phyloP scores from a whole-genome alignment of 2,113 vertebrate species.

The Mormyrus iriodes region DNA sequence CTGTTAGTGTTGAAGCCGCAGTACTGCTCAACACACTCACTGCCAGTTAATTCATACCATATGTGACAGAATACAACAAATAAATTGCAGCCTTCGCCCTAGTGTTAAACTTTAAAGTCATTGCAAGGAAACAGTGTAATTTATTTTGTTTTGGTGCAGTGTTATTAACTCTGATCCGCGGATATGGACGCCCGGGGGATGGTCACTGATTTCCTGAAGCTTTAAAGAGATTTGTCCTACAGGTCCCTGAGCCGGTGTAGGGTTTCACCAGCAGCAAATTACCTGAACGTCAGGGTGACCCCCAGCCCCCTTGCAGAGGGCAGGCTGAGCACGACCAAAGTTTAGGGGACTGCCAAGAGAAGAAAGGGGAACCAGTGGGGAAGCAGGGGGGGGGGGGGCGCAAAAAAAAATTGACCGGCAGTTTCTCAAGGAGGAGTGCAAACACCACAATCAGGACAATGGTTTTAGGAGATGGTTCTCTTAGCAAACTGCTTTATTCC shows the following conservation, averaged over 20 bases:
- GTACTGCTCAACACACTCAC: conserved; percentile 60
- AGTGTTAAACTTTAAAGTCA: conserved; percentile 24
- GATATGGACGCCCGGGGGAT: conserved; percentile 54
- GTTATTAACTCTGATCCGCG: conserved; percentile 25
- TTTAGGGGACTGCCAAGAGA: not conserved
- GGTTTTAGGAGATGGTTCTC: conserved; percentile 52
- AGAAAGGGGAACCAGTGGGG: not conserved
- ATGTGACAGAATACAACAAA: conserved; percentile 57
- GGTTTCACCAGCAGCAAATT: conserved; percentile 66
- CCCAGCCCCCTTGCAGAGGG: conserved; percentile 26
- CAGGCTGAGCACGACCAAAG: not conserved
- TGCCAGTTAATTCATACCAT: conserved; percentile 61
- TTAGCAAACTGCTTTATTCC: conserved; percentile 20
- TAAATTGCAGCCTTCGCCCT: conserved; percentile 41
- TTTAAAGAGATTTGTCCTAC: conserved; percentile 56
- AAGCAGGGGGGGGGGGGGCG: conserved; percentile 2
- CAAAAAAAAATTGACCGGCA: conserved; percentile 4
- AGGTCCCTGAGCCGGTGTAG: conserved; percentile 35
- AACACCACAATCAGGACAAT: conserved; percentile 31
- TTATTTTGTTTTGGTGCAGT: conserved; percentile 2
- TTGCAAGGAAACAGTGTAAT: conserved; percentile 21
- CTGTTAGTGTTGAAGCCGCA: conserved; percentile 51
- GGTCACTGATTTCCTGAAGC: conserved; percentile 69
- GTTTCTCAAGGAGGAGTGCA: conserved; percentile 23
- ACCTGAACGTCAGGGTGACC: conserved; percentile 59